These are phyloP conservation scores for Clistopyga incitator DNA, from an alignment of 2,888 invertebrate species.

Conservation along the genomic window DNA sequence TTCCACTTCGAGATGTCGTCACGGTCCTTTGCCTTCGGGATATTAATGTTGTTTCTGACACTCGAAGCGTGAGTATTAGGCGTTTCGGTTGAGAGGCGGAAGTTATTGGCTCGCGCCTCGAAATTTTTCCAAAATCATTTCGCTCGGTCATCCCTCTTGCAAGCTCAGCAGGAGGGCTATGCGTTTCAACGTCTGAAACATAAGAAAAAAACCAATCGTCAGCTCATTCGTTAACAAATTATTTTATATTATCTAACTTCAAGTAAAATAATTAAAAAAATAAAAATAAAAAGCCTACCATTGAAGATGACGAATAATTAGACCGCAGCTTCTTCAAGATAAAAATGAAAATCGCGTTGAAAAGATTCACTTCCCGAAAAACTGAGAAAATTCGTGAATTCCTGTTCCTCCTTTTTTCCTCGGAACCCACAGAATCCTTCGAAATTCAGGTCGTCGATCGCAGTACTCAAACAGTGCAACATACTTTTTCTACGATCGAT, in stretches of 20 bases:
- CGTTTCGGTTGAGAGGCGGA: slow-evolving; percentile 51
- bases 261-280: no score
- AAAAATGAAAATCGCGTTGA: no score
- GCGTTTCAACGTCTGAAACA: neutral
- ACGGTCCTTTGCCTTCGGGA: slow-evolving; percentile 51
- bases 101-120: slow-evolving; percentile 36
- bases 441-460: neutral
- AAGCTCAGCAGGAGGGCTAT: neutral
- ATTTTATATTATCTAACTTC: neutral
- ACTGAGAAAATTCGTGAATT: no score
- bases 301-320: no score
- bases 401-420: neutral
- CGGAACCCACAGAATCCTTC: neutral
- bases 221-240: neutral
- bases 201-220: neutral
- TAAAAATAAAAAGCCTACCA: no score
- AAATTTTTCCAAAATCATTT: slow-evolving; percentile 36
- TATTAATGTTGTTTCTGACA: slow-evolving; percentile 68
- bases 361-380: no score
- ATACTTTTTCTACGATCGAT: slow-evolving; percentile 60
- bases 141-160: slow-evolving; percentile 52
- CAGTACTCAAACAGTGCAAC: neutral
- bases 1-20: slow-evolving; percentile 30
- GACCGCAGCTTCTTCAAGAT: no score
- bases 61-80: slow-evolving; percentile 58